Evolutionary conservation across 2,113 vertebrate genomes (phyloP).

Genomic region (Leptodactylus fuscus): DNA sequence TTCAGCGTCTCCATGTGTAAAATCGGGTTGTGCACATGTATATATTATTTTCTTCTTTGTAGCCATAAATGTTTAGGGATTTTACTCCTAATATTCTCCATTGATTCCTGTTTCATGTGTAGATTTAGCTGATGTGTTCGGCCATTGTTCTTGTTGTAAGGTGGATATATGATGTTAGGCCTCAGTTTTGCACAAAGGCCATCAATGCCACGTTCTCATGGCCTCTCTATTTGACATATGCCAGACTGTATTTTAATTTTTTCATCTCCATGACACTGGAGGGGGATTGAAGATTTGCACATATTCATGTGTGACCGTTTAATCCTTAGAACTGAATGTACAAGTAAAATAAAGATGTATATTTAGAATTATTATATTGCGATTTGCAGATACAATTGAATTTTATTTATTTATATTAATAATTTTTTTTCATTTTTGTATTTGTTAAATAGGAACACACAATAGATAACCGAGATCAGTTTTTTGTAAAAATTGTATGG

Average conservation of each 20-base stretch:
- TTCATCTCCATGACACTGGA: not conserved
- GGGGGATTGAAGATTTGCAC: not conserved
- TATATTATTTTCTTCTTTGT: not conserved
- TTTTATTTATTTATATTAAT: not conserved
- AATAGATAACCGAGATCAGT: not conserved
- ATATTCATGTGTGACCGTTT: not conserved
- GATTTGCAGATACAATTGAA: not conserved
- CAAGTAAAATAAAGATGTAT: not conserved
- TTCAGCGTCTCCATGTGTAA: not conserved
- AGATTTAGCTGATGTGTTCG: conserved; percentile 4
- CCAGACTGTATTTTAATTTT: not conserved
- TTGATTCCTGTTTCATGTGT: not conserved
- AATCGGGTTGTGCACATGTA: conserved; percentile 13
- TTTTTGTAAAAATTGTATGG: not conserved
- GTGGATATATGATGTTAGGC: not conserved
- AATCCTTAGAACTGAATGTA: not conserved
- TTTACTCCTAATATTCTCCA: not conserved
- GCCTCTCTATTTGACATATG: conserved; percentile 1
- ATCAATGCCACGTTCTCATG: not conserved
- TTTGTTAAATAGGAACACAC: not conserved
- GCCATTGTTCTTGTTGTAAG: conserved; percentile 7
- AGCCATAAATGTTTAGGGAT: not conserved
- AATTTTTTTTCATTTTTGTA: not conserved
- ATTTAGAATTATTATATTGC: not conserved
- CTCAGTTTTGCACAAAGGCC: not conserved